Conservation (phyloP, 1,140 invertebrate genomes). For the Lerema accius region DNA sequence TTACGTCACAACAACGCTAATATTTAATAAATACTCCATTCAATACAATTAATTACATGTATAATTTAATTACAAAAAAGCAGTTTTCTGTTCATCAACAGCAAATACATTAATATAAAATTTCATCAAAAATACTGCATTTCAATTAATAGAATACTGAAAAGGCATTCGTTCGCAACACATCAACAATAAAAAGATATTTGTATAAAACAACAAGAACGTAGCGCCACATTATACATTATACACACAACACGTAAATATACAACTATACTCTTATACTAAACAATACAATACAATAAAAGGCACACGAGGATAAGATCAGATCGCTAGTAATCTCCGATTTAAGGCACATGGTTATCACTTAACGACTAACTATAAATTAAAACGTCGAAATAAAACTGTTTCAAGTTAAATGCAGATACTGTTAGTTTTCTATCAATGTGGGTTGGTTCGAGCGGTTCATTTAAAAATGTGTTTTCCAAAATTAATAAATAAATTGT, state of each 20-base stretch:
- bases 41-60: neutral
- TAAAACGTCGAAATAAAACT: conserved; percentile 21
- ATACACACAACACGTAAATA: neutral
- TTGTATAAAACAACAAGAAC: conserved; percentile 7
- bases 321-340: conserved; percentile 68
- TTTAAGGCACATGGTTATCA: conserved; percentile 66
- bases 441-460: no score
- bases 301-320: conserved; percentile 62
- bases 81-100: neutral
- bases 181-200: neutral
- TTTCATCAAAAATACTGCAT: conserved; percentile 22
- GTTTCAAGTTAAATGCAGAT: neutral
- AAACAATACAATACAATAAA: conserved; percentile 24
- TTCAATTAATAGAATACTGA: conserved; percentile 23
- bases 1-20: no score
- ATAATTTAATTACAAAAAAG: neutral
- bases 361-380: conserved; percentile 36
- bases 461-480: no score
- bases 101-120: neutral
- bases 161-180: conserved; percentile 17
- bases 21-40: conserved; percentile 3
- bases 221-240: conserved; percentile 1
- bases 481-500: no score
- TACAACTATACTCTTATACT: neutral
- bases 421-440: neutral